Evolutionary conservation across 2,888 invertebrate genomes (phyloP).

Genomic region (Hirudinaria manillensis): DNA sequence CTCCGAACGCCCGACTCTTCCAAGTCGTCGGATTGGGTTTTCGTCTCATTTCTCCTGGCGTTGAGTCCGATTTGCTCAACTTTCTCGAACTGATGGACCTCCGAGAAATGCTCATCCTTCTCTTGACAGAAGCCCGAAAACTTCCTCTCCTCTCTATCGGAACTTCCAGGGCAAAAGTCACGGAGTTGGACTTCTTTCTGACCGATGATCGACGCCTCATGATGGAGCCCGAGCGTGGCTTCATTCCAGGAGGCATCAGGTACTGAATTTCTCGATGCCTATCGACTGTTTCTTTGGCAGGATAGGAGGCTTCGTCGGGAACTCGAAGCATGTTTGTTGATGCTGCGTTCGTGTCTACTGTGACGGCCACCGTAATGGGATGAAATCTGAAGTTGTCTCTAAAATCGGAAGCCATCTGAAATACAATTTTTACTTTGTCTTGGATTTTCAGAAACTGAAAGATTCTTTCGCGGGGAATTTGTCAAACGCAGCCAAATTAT

Average conservation of each 20-base stretch:
- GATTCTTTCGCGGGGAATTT: no score
- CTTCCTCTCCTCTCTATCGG: background rate
- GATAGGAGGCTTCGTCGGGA: no score
- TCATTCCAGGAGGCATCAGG: slow-evolving; percentile 1
- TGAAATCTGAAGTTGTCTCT: no score
- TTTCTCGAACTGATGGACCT: background rate
- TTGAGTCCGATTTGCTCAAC: background rate
- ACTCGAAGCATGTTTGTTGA: no score
- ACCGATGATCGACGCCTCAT: slow-evolving; percentile 6
- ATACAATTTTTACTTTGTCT: no score
- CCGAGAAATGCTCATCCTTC: background rate
- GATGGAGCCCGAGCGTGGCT: slow-evolving; percentile 1
- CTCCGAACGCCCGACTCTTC: background rate
- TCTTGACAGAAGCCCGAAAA: background rate
- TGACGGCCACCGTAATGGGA: no score
- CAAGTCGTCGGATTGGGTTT: background rate
- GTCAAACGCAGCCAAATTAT: no score
- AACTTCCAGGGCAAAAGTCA: background rate
- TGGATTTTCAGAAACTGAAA: no score
- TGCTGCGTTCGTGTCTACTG: no score
- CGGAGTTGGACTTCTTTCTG: background rate
- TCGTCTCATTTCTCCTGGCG: background rate
- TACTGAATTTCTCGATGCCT: background rate
- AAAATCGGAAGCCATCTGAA: no score
- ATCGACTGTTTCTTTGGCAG: background rate